Evolutionary conservation across 2,888 invertebrate species (phyloP).

Genomic region (Patella depressa): DNA sequence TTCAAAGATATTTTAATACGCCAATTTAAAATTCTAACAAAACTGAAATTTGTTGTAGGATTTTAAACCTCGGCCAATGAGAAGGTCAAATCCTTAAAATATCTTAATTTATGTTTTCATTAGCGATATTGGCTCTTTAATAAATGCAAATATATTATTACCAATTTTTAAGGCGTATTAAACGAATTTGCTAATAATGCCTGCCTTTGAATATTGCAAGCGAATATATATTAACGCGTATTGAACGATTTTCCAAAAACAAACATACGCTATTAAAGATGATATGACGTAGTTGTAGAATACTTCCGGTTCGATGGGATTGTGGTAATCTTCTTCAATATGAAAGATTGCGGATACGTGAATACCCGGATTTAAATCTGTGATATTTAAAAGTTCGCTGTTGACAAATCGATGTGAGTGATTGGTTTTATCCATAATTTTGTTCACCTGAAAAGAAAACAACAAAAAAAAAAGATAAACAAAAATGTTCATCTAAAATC

Average conservation of each 20-base stretch:
- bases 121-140: too few species aligned
- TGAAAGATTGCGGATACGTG: slow-evolving; percentile 17
- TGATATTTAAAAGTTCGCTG: slow-evolving; percentile 17
- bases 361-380: slow-evolving; percentile 21
- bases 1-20: too few species aligned
- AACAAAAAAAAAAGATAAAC: not conserved
- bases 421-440: slow-evolving; percentile 3
- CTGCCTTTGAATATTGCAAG: too few species aligned
- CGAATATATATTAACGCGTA: not conserved
- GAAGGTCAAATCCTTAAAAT: too few species aligned
- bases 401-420: slow-evolving; percentile 11
- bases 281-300: not conserved
- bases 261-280: not conserved
- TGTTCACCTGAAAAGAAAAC: slow-evolving; percentile 11
- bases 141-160: too few species aligned
- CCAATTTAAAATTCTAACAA: too few species aligned
- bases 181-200: too few species aligned
- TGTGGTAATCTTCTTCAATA: slow-evolving; percentile 12
- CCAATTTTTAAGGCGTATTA: too few species aligned
- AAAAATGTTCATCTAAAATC: too few species aligned
- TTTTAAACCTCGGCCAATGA: too few species aligned
- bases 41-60: too few species aligned
- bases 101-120: too few species aligned
- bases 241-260: not conserved
- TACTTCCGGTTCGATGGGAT: slow-evolving; percentile 18